Base-by-base conservation (phyloP, 2,888 invertebrate species). In the Mongoloraphidia duomilia region DNA sequence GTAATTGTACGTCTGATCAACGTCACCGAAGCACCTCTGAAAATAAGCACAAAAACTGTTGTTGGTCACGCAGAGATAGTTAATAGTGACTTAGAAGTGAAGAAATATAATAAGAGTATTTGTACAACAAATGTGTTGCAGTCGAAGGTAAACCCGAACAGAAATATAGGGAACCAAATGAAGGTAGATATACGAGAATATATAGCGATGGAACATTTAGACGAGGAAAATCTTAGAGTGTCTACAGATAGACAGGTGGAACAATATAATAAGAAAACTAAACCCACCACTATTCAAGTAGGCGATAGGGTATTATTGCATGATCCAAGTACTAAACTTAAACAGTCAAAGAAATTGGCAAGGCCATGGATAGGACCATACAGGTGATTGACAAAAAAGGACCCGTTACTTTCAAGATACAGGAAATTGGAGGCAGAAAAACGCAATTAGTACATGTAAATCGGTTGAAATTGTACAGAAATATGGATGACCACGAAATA, bases 301-400 rank as follows among this genome's bases (percentile, higher is more conserved):
- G 49, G 44, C 2, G 49, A 49, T n/a, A 11, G 11, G n/a, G 44
- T 49, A 38, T 44, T 38, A 11, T 33, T 49, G 9, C 26, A 46
- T 39, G 17, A 47, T 13, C 33, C 39, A 1, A 33, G 10, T n/a
- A n/a, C n/a, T n/a, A n/a, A n/a, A 13, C 11, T 41, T 11, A 41
- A 41, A 4, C n/a, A 10, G 2, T 12, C 12, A 3, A 41, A 41
- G 41, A 41, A 41, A 13, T 41, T 41, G 14, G 41, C 41, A 2
- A 41, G 13, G 12, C 41, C 12, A 14, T 41, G 14, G 12, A 4
- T 10, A 2, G 37, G 37, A 3, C 41, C 41, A 13, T 41, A 12
- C 14, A 14, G 2, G 14, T 41, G 2, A 4, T 14, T 14, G 41
- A 41, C n/a, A 14, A n/a, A 13, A 41, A 41, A 14, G 41, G n/a